A percentile compares a stretch with the other conserved stretches of the same genome.
Evolutionary conservation across 2,888 invertebrate genomes (phyloP).

Genomic region (Sarcophaga caerulescens): DNA sequence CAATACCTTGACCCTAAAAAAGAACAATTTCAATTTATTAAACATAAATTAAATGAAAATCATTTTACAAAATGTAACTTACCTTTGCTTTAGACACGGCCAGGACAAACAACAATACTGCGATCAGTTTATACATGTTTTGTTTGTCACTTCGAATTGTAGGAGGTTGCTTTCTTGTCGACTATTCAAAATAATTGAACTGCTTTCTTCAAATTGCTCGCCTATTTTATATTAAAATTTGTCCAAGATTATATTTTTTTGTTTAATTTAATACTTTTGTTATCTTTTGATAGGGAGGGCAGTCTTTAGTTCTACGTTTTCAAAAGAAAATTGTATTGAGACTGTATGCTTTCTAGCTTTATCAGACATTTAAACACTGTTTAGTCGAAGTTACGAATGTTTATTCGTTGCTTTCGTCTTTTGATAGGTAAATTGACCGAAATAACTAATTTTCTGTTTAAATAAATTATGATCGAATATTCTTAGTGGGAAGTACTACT

Average conservation of each 20-base stretch:
- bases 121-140: neutral
- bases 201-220: no score
- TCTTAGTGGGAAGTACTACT: neutral
- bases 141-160: neutral
- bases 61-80: neutral
- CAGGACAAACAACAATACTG: neutral
- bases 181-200: neutral
- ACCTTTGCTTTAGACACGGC: neutral
- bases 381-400: no score
- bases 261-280: neutral
- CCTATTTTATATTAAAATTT: neutral
- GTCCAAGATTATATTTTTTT: neutral
- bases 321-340: neutral
- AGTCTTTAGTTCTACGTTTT: neutral
- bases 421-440: neutral
- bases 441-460: neutral
- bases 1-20: neutral
- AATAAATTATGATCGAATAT: neutral
- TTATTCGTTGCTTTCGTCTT: no score
- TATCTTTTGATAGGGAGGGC: neutral
- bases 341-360: no score
- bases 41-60: neutral
- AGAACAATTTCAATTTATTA: neutral
- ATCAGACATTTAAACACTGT: neutral
- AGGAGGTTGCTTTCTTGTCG: neutral